These are phyloP conservation scores for Malacosoma neustria DNA, from an alignment of 2,888 invertebrate genomes.

Conservation along the genomic window DNA sequence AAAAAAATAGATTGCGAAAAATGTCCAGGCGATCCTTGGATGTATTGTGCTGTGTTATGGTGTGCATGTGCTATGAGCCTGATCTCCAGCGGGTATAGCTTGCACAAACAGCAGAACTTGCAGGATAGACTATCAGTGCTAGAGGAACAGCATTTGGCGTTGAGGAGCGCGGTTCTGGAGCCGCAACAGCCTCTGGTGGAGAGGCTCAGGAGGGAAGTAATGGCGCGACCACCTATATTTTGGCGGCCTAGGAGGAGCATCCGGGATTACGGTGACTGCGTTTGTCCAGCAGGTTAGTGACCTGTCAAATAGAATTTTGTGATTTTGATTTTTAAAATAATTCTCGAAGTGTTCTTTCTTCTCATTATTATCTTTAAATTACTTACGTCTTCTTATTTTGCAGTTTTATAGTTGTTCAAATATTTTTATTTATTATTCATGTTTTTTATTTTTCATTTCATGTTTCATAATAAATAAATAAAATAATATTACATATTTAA, in stretches of 20 bases:
- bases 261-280: constrained; percentile 78
- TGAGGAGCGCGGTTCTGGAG: constrained; percentile 68
- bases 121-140: constrained; percentile 65
- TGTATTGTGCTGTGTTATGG: constrained; percentile 73
- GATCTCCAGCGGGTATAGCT: constrained; percentile 74
- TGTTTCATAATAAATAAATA: too few species aligned
- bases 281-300: constrained; percentile 81
- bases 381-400: too few species aligned
- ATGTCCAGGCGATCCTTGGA: constrained; percentile 57
- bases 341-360: too few species aligned
- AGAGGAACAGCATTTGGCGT: constrained; percentile 71
- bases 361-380: too few species aligned
- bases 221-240: constrained; percentile 41
- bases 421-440: too few species aligned
- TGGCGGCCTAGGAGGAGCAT: constrained; percentile 60
- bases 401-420: too few species aligned
- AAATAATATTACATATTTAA: too few species aligned
- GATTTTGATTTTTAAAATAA: too few species aligned
- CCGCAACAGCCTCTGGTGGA: constrained; percentile 71
- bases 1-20: constrained; percentile 47
- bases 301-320: too few species aligned
- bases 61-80: constrained; percentile 80
- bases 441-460: too few species aligned
- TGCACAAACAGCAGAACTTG: constrained; percentile 73
- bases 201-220: constrained; percentile 69